Conservation (phyloP, 2,113 vertebrate species). For the Grammomys surdaster region DNA sequence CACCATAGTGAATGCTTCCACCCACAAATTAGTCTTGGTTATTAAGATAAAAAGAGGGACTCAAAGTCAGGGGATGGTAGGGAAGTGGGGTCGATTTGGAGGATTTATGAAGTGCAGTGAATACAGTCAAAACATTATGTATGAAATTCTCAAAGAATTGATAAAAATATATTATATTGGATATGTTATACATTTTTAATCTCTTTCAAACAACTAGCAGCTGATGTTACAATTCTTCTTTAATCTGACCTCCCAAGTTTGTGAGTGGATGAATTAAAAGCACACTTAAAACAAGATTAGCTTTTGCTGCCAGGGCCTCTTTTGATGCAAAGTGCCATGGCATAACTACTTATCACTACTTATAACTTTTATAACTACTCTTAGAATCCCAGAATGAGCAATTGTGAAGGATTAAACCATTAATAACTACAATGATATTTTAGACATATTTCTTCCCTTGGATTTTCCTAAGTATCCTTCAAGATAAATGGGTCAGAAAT, state of each 20-base stretch:
- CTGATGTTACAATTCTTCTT: not conserved
- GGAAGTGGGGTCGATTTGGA: no score
- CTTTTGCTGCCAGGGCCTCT: not conserved
- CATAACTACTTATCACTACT: no score
- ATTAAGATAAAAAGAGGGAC: not conserved
- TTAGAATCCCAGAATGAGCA: not conserved
- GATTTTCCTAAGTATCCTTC: not conserved
- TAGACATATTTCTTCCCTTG: not conserved
- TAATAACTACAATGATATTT: not conserved
- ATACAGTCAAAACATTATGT: not conserved
- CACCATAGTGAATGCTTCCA: not conserved
- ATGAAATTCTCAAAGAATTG: not conserved
- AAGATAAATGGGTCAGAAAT: constrained; percentile 30
- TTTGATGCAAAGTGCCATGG: not conserved
- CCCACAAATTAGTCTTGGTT: not conserved
- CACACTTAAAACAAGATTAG: not conserved
- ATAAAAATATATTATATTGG: not conserved
- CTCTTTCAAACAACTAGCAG: not conserved
- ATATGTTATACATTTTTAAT: not conserved
- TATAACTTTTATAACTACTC: not conserved
- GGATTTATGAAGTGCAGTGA: not conserved
- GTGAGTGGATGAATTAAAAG: not conserved
- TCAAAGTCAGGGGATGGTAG: not conserved
- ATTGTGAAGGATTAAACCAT: constrained; percentile 36
- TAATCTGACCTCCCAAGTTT: not conserved